phyloP scores from a whole-genome alignment of 2,888 invertebrate species.

The Thera obeliscata region DNA sequence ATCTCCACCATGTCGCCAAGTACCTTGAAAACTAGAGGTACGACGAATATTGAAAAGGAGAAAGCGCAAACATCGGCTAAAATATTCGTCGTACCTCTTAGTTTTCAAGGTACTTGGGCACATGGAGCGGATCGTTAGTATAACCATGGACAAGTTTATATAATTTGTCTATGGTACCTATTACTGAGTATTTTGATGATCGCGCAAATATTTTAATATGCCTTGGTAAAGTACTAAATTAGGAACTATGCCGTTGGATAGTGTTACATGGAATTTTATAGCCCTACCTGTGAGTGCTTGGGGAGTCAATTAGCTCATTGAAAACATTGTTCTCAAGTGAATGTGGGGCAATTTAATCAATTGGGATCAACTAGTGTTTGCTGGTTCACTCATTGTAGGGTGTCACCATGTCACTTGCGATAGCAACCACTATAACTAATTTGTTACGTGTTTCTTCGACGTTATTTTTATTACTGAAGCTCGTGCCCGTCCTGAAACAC shows the following conservation, averaged over 20 bases:
- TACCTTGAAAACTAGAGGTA: no score
- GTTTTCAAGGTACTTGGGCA: no score
- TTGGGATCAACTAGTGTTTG: constrained; percentile 56
- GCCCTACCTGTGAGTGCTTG: background rate
- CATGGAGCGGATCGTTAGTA: no score
- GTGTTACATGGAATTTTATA: constrained; percentile 15
- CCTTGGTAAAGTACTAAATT: background rate
- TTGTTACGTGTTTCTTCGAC: background rate
- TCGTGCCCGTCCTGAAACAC: no score
- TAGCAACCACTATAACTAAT: background rate
- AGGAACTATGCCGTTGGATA: background rate
- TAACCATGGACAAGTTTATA: no score
- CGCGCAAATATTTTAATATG: background rate
- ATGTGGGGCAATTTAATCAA: constrained; percentile 53
- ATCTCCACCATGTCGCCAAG: no score
- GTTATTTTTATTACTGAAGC: no score
- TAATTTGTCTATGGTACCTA: no score
- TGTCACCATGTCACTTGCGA: constrained; percentile 7
- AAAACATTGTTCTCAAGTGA: background rate
- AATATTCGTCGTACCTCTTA: no score
- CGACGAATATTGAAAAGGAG: no score
- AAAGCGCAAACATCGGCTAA: no score
- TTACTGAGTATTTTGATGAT: no score
- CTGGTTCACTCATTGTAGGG: constrained; percentile 26
- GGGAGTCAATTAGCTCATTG: constrained; percentile 4